Percentiles rank a stretch among this genome's conserved stretches.
These are phyloP conservation scores for Ptilodon capucinus DNA, from an alignment of 2,888 invertebrate genomes.

Conservation along the genomic window DNA sequence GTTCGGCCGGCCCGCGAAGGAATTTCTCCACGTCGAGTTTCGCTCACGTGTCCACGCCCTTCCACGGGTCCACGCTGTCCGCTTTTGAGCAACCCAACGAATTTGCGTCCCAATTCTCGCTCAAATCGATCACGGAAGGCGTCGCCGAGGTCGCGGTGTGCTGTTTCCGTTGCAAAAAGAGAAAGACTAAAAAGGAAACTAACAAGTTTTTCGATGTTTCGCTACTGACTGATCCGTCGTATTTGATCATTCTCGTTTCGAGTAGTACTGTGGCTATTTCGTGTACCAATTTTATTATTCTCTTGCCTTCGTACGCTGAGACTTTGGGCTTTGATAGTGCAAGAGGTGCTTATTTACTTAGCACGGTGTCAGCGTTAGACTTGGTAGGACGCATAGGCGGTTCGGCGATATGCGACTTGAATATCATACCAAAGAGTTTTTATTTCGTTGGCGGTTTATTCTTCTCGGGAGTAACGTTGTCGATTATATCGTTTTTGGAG, in stretches of 20 bases:
- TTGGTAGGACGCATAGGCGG: conserved; percentile 93
- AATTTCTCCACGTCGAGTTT: conserved; percentile 92
- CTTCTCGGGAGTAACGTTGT: conserved; percentile 89
- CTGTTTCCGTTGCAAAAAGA: conserved; percentile 67
- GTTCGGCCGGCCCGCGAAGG: conserved; percentile 77
- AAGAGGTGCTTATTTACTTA: conserved; percentile 87
- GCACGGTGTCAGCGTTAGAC: conserved; percentile 91
- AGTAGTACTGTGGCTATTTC: conserved; percentile 94
- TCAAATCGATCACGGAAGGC: conserved; percentile 85
- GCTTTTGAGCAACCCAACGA: conserved; percentile 88
- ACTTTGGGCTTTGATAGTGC: conserved; percentile 87
- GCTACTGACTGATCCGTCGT: conserved; percentile 88
- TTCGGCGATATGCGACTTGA: conserved; percentile 90
- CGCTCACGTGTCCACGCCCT: conserved; percentile 91
- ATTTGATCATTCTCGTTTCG: conserved; percentile 90
- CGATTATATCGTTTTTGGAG: conserved; percentile 86
- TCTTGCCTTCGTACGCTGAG: conserved; percentile 89
- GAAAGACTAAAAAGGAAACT: conserved; percentile 55
- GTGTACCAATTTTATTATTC: conserved; percentile 93
- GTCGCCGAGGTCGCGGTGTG: conserved; percentile 75
- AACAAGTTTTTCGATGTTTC: conserved; percentile 89
- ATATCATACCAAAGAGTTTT: conserved; percentile 89
- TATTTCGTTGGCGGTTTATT: conserved; percentile 91
- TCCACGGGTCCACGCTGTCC: conserved; percentile 92
- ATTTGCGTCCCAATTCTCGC: conserved; percentile 89